phyloP scores from a whole-genome alignment of 2,797 vertebrate species.

The Sebastes vulpes region DNA sequence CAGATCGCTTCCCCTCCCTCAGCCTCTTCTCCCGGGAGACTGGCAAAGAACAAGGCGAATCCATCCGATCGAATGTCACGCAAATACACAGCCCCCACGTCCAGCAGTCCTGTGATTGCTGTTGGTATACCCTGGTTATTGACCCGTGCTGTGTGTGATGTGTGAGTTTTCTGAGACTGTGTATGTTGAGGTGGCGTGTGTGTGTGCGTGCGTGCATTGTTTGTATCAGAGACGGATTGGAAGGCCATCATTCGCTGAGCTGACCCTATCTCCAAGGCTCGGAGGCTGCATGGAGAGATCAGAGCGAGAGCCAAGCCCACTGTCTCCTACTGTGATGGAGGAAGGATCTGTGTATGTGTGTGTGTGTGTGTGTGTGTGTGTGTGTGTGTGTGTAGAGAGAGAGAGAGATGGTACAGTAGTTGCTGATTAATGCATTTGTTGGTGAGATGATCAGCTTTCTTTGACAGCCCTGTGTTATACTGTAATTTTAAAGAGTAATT shows the following conservation, averaged over 20 bases:
- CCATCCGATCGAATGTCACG: slow-evolving; percentile 83
- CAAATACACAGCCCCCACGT: slow-evolving; percentile 73
- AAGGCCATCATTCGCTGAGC: slow-evolving; percentile 78
- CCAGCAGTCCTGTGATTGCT: slow-evolving; percentile 79
- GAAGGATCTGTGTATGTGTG: slow-evolving; percentile 52
- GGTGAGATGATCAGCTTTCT: not conserved
- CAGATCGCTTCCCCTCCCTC: slow-evolving; percentile 69
- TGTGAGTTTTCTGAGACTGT: slow-evolving; percentile 65
- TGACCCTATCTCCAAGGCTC: slow-evolving; percentile 83
- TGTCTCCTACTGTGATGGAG: slow-evolving; percentile 80
- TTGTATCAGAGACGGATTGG: slow-evolving; percentile 77
- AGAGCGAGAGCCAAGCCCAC: slow-evolving; percentile 78
- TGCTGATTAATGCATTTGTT: slow-evolving; percentile 24
- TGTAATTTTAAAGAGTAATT: not conserved
- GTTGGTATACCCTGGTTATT: slow-evolving; percentile 84
- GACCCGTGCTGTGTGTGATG: slow-evolving; percentile 78
- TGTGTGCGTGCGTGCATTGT: slow-evolving; percentile 38
- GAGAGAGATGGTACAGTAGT: slow-evolving; percentile 8
- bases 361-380: slow-evolving; percentile 19
- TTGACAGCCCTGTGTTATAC: not conserved
- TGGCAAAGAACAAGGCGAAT: slow-evolving; percentile 79
- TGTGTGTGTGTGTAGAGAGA: not conserved
- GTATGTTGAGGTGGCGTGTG: slow-evolving; percentile 28
- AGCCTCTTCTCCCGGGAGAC: slow-evolving; percentile 63
- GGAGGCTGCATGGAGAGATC: slow-evolving; percentile 82